phyloP scores from a whole-genome alignment of 2,888 invertebrate genomes.

The Pyralis farinalis region DNA sequence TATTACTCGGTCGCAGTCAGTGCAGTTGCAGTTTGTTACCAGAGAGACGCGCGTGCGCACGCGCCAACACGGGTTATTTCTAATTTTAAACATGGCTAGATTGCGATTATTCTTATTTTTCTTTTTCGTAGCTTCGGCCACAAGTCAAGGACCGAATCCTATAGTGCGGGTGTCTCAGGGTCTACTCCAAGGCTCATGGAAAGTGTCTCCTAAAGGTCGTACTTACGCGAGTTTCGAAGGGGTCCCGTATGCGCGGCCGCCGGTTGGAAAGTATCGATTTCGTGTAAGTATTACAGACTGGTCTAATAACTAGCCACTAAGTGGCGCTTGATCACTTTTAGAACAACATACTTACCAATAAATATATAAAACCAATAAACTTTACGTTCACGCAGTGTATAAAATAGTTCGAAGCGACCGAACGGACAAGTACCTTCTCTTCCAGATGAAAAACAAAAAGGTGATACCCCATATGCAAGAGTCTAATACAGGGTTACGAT shows the following conservation, averaged over 20 bases:
- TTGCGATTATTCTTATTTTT: conserved; percentile 37
- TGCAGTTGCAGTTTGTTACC: conserved; percentile 11
- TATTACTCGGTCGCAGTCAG: no score
- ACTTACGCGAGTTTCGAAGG: conserved; percentile 82
- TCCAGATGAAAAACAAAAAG: no score
- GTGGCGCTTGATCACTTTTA: no score
- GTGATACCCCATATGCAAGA: no score
- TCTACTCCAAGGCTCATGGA: conserved; percentile 58
- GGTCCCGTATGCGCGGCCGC: conserved; percentile 85
- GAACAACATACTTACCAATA: no score
- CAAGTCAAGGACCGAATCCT: conserved; percentile 45
- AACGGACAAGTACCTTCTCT: no score
- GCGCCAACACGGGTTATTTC: conserved; percentile 11
- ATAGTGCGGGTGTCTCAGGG: conserved; percentile 54
- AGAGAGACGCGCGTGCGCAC: conserved; percentile 32
- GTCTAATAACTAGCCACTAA: no score
- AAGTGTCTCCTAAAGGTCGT: conserved; percentile 55
- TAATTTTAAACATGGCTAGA: conserved; percentile 27
- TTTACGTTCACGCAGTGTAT: no score
- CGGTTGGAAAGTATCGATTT: conserved; percentile 83
- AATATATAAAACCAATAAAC: no score
- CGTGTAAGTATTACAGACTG: conserved; percentile 63
- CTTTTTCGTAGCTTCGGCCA: conserved; percentile 25
- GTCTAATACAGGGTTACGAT: no score
- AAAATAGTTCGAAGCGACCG: no score